Evolutionary conservation across 2,113 vertebrate species (phyloP), one percentile per base, ranked within the genome.

Genomic region (Numida meleagris): DNA sequence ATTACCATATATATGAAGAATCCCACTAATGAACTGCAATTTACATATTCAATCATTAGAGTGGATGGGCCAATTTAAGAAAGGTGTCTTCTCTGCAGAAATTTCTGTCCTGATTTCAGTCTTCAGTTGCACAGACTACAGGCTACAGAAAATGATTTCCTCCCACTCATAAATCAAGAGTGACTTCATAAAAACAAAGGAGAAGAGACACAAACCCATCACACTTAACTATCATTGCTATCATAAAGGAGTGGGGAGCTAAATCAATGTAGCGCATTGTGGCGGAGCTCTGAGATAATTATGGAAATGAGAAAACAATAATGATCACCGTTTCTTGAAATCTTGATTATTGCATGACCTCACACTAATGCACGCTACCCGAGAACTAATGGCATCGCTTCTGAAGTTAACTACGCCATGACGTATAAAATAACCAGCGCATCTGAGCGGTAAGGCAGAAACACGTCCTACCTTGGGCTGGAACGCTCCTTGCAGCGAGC

Each of bases 401-500:
- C 82, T 93, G 2, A 93, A 95, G 65, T 86, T 80, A 88, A 78
- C 80, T 45, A 29, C 16, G 59, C 19, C 51, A 23, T 72, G 70
- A 45, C 13, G 59, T 33, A 14, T 16, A 29, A 13, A 33, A 57
- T 10, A 57, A 57, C 10, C 25, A 1, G 14, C 1, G 25, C 0
- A 5, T 10, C 2, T 18, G 27, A 80, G 46, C 12, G 42, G 20
- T 1, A 12, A n/a, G 2, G n/a, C 29, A 33, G 3, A 27, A 89
- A n/a, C 55, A 19, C 10, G 10, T 20, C 33, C 31, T 58, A 99
- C 99, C 98, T 99, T 99, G 92, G 99, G 99, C 58, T 99, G 99
- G 96, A 99, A 99, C n/a, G 99, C 99, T 93, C 99, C 99, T 98
- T 99, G 99, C 42, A 99, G 98, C 1, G 99, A 99, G 93, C 99